Evolutionary conservation across 2,888 invertebrate genomes (phyloP).

Genomic region (Idaea aversata): DNA sequence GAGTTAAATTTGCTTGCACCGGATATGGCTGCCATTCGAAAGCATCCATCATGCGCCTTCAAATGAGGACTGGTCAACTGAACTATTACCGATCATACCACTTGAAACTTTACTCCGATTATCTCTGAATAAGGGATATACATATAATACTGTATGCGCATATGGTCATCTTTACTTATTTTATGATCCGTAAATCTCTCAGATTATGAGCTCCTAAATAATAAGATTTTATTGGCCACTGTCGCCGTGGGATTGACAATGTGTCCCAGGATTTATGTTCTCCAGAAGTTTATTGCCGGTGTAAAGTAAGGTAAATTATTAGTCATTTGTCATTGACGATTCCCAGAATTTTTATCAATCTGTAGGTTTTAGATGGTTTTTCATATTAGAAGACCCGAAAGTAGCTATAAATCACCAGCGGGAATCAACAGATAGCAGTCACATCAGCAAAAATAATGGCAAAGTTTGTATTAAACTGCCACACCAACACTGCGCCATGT

Average conservation of each 20-base stretch:
- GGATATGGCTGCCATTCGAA: constrained; percentile 76
- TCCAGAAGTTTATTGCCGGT: constrained; percentile 68
- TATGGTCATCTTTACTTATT: constrained; percentile 59
- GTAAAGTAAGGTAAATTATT: constrained; percentile 36
- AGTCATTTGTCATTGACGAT: constrained; percentile 1
- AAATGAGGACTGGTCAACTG: constrained; percentile 60
- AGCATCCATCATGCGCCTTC: constrained; percentile 63
- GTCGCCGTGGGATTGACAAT: constrained; percentile 60
- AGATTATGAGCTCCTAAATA: constrained; percentile 76
- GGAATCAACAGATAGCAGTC: constrained; percentile 32
- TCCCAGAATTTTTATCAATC: constrained; percentile 13
- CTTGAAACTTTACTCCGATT: constrained; percentile 48
- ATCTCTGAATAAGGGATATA: constrained; percentile 46
- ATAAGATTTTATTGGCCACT: constrained; percentile 72
- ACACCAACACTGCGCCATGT: constrained; percentile 29
- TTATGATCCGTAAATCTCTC: constrained; percentile 73
- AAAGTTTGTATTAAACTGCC: constrained; percentile 37
- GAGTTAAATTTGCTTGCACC: constrained; percentile 77
- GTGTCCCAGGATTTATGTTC: constrained; percentile 63
- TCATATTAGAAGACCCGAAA: constrained; percentile 32
- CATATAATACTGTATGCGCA: constrained; percentile 38
- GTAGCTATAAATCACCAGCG: constrained; percentile 32
- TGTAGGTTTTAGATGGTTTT: constrained; percentile 7
- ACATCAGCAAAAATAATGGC: constrained; percentile 26
- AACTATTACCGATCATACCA: constrained; percentile 36